A percentile compares a stretch with the other conserved stretches of the same genome.
Evolutionary conservation across 2,888 invertebrate species (phyloP).

Genomic region (Camptogramma bilineatum): DNA sequence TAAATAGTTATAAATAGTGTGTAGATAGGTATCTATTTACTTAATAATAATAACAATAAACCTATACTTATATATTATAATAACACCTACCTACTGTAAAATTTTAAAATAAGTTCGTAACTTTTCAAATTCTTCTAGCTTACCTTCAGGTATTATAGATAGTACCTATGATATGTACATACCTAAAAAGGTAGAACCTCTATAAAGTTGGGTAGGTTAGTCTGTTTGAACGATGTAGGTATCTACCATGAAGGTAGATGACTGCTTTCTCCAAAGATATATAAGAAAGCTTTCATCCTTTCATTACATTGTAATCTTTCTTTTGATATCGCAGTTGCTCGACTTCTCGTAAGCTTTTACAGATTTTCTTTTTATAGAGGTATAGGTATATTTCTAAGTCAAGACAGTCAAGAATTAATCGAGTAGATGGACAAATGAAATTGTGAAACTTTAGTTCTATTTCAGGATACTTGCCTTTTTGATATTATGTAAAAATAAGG

Average conservation of each 20-base stretch:
- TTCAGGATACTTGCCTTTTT: slow-evolving; percentile 21
- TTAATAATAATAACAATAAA: too few relatives aligned
- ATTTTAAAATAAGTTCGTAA: too few relatives aligned
- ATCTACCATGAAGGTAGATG: slow-evolving; percentile 30
- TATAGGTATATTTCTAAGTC: slow-evolving; percentile 26
- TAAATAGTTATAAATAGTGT: too few relatives aligned
- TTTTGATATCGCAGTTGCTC: slow-evolving; percentile 35
- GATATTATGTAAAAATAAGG: slow-evolving; percentile 23
- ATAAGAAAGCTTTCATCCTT: slow-evolving; percentile 40
- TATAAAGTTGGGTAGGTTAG: neutral
- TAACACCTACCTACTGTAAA: too few relatives aligned
- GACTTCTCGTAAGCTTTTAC: slow-evolving; percentile 31
- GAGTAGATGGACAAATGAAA: slow-evolving; percentile 36
- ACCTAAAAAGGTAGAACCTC: neutral
- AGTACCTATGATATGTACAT: neutral
- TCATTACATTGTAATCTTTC: slow-evolving; percentile 38
- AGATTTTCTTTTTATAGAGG: slow-evolving; percentile 15
- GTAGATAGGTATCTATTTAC: too few relatives aligned
- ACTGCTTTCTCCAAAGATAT: slow-evolving; percentile 32
- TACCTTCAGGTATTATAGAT: too few relatives aligned
- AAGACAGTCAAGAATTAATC: slow-evolving; percentile 34
- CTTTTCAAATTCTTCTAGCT: too few relatives aligned
- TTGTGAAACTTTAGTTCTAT: slow-evolving; percentile 36
- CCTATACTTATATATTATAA: too few relatives aligned
- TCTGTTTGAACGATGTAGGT: slow-evolving; percentile 27